Evolutionary conservation across 2,113 vertebrate species (phyloP).

Genomic region (Nyctereutes procyonoides): DNA sequence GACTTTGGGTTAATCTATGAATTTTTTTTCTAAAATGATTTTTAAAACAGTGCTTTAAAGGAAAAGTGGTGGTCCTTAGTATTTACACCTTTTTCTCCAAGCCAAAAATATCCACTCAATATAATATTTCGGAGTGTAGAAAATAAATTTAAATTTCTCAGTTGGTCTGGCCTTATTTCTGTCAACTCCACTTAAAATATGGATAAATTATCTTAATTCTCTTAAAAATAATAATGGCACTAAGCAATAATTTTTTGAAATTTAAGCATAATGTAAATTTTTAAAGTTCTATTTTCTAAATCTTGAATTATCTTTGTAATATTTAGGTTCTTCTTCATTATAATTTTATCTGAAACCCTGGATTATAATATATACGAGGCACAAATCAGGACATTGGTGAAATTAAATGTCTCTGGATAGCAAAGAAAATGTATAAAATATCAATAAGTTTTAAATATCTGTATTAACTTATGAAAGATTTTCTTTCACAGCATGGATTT

Average conservation of each 20-base stretch:
- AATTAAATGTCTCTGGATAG: not conserved
- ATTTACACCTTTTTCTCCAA: not conserved
- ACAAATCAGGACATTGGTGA: not conserved
- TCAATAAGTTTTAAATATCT: not conserved
- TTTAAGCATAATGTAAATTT: not conserved
- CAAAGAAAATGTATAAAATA: not conserved
- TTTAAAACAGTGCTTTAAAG: not conserved
- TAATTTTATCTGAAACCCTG: not conserved
- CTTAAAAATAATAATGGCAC: not conserved
- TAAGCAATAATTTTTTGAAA: not conserved
- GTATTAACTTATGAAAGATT: not conserved
- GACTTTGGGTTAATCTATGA: not conserved
- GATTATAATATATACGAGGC: not conserved
- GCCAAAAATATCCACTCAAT: not conserved
- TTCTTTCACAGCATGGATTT: not conserved
- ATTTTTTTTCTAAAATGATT: conserved; percentile 21
- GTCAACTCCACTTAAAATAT: not conserved
- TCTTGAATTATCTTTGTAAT: not conserved
- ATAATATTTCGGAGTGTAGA: not conserved
- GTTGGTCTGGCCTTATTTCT: not conserved
- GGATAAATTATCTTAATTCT: not conserved
- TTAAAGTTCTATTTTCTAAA: not conserved
- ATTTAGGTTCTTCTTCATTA: not conserved
- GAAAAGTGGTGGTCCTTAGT: not conserved
- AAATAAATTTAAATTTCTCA: not conserved